These are phyloP conservation scores for Spatulosminthurus flaviceps DNA, from an alignment of 2,888 invertebrate genomes.

Conservation along the genomic window DNA sequence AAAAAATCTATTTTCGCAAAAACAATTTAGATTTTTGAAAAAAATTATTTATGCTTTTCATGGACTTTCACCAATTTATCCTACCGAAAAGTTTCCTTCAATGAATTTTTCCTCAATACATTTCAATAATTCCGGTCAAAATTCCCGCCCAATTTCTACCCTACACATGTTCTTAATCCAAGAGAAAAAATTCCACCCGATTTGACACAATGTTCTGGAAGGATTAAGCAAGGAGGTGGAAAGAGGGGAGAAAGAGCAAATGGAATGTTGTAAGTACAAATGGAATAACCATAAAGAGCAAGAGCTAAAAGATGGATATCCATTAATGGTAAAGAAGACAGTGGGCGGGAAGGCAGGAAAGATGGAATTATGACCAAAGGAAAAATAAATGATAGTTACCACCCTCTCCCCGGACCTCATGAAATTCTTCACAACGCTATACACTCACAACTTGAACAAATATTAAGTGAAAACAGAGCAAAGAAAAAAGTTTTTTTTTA, in stretches of 20 bases:
- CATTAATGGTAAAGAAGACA: constrained; percentile 35
- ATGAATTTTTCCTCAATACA: no score
- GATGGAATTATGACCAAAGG: constrained; percentile 33
- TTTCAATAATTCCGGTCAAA: no score
- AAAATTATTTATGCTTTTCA: no score
- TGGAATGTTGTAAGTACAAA: constrained; percentile 6
- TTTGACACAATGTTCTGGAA: background rate
- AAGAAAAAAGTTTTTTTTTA: no score
- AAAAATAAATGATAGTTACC: constrained; percentile 40
- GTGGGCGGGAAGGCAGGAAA: constrained; percentile 42
- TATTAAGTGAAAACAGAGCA: background rate
- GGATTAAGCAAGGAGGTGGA: background rate
- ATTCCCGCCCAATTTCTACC: no score
- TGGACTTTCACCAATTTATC: no score
- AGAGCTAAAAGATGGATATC: constrained; percentile 27
- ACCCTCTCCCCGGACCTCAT: constrained; percentile 27
- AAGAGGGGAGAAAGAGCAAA: background rate
- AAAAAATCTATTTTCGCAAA: no score
- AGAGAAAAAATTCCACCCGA: no score
- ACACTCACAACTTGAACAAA: background rate
- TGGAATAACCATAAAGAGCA: constrained; percentile 22
- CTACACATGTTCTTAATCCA: no score
- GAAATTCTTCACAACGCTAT: constrained; percentile 6
- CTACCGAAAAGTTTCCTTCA: no score
- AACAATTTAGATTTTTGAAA: no score